These are phyloP conservation scores for Diachasma alloeum DNA, from an alignment of 1,140 invertebrate genomes.

Conservation along the genomic window DNA sequence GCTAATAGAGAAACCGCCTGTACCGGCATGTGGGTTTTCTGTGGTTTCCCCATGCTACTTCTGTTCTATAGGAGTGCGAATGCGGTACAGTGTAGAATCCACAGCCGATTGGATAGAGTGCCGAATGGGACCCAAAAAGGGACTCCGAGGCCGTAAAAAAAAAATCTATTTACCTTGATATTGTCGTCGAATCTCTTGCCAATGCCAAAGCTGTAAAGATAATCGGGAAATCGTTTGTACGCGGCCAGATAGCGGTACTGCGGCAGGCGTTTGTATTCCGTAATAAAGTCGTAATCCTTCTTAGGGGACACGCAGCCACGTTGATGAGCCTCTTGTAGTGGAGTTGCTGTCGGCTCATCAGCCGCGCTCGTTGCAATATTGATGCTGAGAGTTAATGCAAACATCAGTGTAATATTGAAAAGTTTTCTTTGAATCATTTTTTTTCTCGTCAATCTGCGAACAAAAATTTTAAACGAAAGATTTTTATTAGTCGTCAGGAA, in stretches of 20 bases:
- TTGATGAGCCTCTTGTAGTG: conserved; percentile 34
- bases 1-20: too few relatives aligned
- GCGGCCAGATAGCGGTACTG: conserved; percentile 67
- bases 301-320: conserved; percentile 29
- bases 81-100: too few relatives aligned
- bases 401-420: not conserved
- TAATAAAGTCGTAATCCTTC: conserved; percentile 61
- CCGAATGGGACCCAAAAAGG: too few relatives aligned
- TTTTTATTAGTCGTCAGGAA: too few relatives aligned
- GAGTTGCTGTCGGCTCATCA: not conserved
- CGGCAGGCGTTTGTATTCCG: conserved; percentile 72
- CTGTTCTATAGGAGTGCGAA: too few relatives aligned
- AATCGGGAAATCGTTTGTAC: conserved; percentile 71
- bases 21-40: too few relatives aligned
- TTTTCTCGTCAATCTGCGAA: not conserved
- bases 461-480: too few relatives aligned
- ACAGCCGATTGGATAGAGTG: too few relatives aligned
- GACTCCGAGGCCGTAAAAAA: too few relatives aligned
- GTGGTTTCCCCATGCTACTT: too few relatives aligned
- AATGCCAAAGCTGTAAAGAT: conserved; percentile 70
- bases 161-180: conserved; percentile 38
- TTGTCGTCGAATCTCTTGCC: conserved; percentile 65
- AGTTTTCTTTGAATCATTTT: conserved; percentile 17
- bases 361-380: not conserved
- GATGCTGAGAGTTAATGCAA: not conserved